Conservation (phyloP, 2,888 invertebrate species). For the Xylocampa areola region DNA sequence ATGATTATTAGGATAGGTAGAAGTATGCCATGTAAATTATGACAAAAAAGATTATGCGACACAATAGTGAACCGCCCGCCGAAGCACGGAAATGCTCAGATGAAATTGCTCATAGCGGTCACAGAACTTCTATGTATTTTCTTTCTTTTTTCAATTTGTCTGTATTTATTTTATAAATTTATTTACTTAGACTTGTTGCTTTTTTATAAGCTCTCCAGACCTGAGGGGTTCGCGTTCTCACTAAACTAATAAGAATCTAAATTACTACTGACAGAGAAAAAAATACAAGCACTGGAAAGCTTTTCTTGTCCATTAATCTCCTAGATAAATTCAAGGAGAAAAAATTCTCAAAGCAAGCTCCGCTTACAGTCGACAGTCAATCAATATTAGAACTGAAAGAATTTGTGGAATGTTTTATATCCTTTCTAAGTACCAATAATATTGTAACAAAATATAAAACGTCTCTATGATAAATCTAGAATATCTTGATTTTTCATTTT, state of each 20-base stretch:
- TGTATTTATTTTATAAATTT: too few relatives aligned
- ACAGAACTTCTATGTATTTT: too few relatives aligned
- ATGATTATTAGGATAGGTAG: too few relatives aligned
- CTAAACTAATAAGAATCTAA: slow-evolving; percentile 39
- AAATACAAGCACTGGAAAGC: slow-evolving; percentile 18
- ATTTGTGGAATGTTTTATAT: slow-evolving; percentile 37
- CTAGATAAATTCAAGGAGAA: slow-evolving; percentile 22
- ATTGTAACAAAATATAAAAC: too few relatives aligned
- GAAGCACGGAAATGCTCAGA: too few relatives aligned
- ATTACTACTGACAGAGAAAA: slow-evolving; percentile 19
- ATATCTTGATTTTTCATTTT: neutral
- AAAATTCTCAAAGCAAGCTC: slow-evolving; percentile 16
- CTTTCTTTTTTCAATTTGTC: too few relatives aligned
- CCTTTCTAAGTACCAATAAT: slow-evolving; percentile 12
- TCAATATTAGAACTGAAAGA: slow-evolving; percentile 44
- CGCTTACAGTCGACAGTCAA: slow-evolving; percentile 34
- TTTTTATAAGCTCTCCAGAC: slow-evolving; percentile 4
- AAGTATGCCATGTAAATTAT: too few relatives aligned
- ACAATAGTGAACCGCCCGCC: too few relatives aligned
- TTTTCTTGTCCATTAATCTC: slow-evolving; percentile 38
- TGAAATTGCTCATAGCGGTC: too few relatives aligned
- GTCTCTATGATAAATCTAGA: too few relatives aligned
- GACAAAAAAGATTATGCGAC: too few relatives aligned
- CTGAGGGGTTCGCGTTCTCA: neutral
- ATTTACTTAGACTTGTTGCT: slow-evolving; percentile 23